Conservation (phyloP, 2,797 vertebrate species). For the Trichosurus vulpecula region DNA sequence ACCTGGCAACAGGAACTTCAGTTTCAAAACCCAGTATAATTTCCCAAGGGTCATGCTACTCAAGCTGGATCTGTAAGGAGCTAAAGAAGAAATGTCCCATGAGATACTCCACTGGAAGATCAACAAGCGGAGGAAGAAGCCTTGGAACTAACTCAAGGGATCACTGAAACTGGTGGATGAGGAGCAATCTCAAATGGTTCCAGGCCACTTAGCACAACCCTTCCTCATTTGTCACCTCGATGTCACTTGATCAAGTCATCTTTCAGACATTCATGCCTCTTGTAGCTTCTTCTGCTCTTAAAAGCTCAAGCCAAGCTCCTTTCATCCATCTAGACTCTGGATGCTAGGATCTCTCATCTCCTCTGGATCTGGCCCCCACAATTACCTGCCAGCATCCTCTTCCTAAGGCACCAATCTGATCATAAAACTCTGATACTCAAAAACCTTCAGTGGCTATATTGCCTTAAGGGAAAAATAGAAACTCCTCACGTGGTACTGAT, state of each 20-base stretch:
- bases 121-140: background rate
- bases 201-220: background rate
- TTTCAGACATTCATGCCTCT: too few relatives aligned
- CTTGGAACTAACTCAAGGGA: too few relatives aligned
- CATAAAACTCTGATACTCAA: background rate
- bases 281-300: background rate
- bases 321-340: too few relatives aligned
- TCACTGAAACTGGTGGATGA: too few relatives aligned
- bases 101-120: background rate
- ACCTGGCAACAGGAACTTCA: background rate
- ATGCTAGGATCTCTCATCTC: background rate
- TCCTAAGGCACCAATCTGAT: background rate
- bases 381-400: background rate
- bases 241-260: too few relatives aligned
- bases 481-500: background rate
- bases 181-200: background rate
- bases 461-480: background rate
- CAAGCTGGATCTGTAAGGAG: background rate
- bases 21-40: background rate
- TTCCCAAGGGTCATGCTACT: background rate
- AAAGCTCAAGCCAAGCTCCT: background rate
- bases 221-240: background rate
- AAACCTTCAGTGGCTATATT: background rate
- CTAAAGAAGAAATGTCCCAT: background rate
- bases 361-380: background rate